Percentiles rank a stretch among this genome's conserved stretches.
Evolutionary conservation across 2,113 vertebrate genomes (phyloP).

Genomic region (Marmota flaviventris): DNA sequence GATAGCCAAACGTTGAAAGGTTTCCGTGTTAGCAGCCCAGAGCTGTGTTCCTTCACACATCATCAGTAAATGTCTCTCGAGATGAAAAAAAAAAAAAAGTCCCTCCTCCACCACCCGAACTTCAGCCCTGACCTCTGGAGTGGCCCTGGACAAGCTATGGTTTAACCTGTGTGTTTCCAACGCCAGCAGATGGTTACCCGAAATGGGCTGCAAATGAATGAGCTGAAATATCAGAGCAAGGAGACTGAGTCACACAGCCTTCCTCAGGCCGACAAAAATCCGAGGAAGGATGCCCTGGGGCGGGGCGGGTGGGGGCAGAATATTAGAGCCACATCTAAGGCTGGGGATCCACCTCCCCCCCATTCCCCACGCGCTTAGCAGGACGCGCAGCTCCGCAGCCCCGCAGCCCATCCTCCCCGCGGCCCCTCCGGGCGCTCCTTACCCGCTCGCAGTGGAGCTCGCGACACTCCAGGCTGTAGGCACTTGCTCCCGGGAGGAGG

Average conservation of each 20-base stretch:
- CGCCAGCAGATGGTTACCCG: neutral
- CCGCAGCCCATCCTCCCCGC: neutral
- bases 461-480: neutral
- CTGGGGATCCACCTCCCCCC: no score
- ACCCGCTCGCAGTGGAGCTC: conserved; percentile 48
- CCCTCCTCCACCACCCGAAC: conserved; percentile 52
- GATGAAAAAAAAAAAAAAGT: neutral
- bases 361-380: no score
- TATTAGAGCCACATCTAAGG: neutral
- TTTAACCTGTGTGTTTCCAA: neutral
- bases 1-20: neutral
- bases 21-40: neutral
- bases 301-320: neutral
- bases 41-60: neutral
- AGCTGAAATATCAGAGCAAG: neutral
- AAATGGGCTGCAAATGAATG: conserved; percentile 66
- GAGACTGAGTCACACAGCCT: neutral
- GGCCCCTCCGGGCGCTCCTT: neutral
- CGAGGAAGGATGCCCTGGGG: neutral
- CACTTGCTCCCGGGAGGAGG: neutral
- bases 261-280: neutral
- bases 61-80: conserved; percentile 11
- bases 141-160: neutral
- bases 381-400: neutral
- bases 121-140: conserved; percentile 48